These are phyloP conservation scores for Ramphastos sulfuratus DNA, from an alignment of 2,113 vertebrate species.

Conservation along the genomic window DNA sequence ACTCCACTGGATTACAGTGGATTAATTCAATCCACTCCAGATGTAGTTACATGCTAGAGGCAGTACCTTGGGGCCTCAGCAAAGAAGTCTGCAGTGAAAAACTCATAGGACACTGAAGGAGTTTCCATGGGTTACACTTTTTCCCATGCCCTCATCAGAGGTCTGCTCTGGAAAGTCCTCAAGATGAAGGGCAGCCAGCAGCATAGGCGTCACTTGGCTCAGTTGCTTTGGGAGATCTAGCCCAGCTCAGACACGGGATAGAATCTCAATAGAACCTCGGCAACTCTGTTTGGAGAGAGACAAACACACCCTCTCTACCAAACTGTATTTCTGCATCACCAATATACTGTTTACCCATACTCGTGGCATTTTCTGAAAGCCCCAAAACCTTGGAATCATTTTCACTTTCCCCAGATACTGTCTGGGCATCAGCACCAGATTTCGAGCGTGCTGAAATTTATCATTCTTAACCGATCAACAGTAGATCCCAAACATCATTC, in stretches of 20 bases:
- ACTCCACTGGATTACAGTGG: not conserved
- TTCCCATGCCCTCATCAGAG: not conserved
- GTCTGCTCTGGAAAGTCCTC: not conserved
- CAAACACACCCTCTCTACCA: not conserved
- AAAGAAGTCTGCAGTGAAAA: not conserved
- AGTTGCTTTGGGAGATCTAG: not conserved
- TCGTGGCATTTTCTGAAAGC: not conserved
- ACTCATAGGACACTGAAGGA: not conserved
- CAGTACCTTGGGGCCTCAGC: not conserved
- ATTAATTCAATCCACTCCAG: too few relatives aligned
- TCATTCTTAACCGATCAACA: conserved; percentile 21
- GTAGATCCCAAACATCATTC: not conserved
- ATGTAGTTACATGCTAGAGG: not conserved
- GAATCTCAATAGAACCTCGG: not conserved
- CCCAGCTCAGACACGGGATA: not conserved
- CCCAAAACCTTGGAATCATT: not conserved
- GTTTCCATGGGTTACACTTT: not conserved
- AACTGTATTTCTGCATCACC: not conserved
- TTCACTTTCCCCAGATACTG: not conserved
- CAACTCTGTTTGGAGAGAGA: not conserved
- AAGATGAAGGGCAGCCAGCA: not conserved
- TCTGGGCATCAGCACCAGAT: not conserved
- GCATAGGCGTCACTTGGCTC: not conserved
- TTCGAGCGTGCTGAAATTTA: not conserved
- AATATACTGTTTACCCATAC: not conserved